Conservation (phyloP, 2,113 vertebrate genomes). For the Sinosuthora webbiana region DNA sequence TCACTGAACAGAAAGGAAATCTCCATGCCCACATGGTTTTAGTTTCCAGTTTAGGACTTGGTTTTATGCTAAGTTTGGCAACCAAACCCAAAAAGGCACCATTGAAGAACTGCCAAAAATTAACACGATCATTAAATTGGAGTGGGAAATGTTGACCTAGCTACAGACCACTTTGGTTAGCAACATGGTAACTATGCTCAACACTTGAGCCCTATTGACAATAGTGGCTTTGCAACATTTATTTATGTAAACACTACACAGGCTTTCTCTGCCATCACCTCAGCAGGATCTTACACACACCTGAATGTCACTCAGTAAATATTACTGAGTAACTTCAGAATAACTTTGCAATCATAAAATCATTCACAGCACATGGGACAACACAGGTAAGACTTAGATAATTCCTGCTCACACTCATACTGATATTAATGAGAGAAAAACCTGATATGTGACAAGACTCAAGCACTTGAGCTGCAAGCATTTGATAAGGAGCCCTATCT, state of each 20-base stretch:
- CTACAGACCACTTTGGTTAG: not conserved
- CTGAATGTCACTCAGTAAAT: not conserved
- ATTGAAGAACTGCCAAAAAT: not conserved
- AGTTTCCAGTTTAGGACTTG: not conserved
- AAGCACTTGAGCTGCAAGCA: not conserved
- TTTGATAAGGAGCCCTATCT: not conserved
- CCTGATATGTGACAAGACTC: not conserved
- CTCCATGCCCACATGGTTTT: not conserved
- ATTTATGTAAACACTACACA: not conserved
- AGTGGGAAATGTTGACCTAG: not conserved
- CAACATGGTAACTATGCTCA: not conserved
- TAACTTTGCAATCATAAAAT: not conserved
- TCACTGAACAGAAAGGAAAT: not conserved
- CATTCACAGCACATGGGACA: not conserved
- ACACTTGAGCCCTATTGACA: not conserved
- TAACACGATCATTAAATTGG: not conserved
- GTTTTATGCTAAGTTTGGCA: not conserved
- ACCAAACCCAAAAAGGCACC: constrained; percentile 22
- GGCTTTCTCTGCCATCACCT: not conserved
- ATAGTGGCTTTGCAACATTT: not conserved
- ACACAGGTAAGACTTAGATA: not conserved
- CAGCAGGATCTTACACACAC: not conserved
- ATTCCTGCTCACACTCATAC: not conserved
- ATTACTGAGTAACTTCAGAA: not conserved
- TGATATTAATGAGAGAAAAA: not conserved